Percentiles rank a stretch among this genome's conserved stretches.
Conservation (phyloP, 2,888 invertebrate species). For the Luperina testacea region DNA sequence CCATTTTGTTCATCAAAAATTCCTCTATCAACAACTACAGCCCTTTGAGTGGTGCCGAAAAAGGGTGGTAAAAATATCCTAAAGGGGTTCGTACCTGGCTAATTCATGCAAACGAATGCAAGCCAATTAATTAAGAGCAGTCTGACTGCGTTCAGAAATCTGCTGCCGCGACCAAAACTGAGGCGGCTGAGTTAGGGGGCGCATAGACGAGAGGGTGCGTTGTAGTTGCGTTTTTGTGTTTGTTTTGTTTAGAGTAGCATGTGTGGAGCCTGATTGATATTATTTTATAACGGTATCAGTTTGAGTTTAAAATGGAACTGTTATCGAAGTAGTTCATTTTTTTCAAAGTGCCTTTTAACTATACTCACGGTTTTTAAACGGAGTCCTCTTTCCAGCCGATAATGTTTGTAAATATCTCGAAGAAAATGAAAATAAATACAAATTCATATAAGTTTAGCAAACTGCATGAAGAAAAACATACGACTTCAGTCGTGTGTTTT, state of each 20-base stretch:
- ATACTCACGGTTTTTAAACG: neutral
- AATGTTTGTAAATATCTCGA: neutral
- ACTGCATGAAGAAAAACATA: neutral
- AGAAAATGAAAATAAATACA: neutral
- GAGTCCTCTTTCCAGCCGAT: accelerated
- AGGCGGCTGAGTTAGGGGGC: conserved; percentile 56
- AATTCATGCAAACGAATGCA: conserved; percentile 90
- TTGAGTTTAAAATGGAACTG: neutral
- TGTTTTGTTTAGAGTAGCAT: conserved; percentile 1
- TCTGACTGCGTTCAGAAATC: conserved; percentile 82
- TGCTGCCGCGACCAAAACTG: conserved; percentile 81
- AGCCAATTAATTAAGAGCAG: conserved; percentile 88
- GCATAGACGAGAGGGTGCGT: conserved; percentile 58
- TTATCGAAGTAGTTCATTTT: neutral
- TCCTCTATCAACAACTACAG: conserved; percentile 63
- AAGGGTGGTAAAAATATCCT: conserved; percentile 67
- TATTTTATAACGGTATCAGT: neutral
- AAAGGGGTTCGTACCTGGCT: conserved; percentile 82
- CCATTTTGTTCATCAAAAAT: conserved; percentile 53
- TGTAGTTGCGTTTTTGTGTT: conserved; percentile 51
- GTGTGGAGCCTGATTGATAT: conserved; percentile 3
- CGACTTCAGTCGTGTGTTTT: no score
- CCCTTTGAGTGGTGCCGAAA: conserved; percentile 57
- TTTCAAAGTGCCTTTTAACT: neutral
- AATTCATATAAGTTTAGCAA: neutral